A percentile compares a stretch with the other conserved stretches of the same genome.
These are phyloP conservation scores for Hyposmocoma kahamanoa DNA, from an alignment of 1,140 invertebrate species.

Conservation along the genomic window DNA sequence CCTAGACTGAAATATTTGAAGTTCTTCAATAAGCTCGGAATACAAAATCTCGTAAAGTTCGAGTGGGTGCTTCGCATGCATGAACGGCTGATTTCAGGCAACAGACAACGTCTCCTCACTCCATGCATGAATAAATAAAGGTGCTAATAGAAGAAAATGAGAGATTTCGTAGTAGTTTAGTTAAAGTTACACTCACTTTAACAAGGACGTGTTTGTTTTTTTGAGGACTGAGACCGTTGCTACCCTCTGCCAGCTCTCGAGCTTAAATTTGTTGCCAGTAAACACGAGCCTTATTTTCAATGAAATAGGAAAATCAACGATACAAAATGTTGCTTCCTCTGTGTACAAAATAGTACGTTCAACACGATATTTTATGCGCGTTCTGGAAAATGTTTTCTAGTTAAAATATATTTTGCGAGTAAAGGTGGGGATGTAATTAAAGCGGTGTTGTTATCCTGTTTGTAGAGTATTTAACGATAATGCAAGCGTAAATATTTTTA, in stretches of 20 bases:
- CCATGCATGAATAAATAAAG: slow-evolving; percentile 47
- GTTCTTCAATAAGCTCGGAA: not conserved
- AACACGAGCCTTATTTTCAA: not conserved
- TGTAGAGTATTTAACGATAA: slow-evolving; percentile 33
- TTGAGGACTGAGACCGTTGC: slow-evolving; percentile 7
- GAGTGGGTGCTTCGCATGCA: slow-evolving; percentile 15
- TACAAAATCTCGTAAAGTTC: slow-evolving; percentile 12
- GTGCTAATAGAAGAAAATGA: slow-evolving; percentile 38
- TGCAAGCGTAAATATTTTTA: slow-evolving; percentile 31
- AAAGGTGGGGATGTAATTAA: slow-evolving; percentile 35
- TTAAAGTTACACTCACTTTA: slow-evolving; percentile 35
- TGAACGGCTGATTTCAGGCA: slow-evolving; percentile 17
- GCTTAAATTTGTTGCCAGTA: not conserved
- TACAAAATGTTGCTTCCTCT: not conserved
- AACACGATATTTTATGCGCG: too few species aligned
- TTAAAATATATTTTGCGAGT: slow-evolving; percentile 21
- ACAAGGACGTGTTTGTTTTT: too few species aligned
- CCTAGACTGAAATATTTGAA: slow-evolving; percentile 1
- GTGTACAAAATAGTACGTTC: not conserved
- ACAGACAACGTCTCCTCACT: slow-evolving; percentile 13
- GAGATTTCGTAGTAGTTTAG: slow-evolving; percentile 35
- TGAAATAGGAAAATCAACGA: not conserved
- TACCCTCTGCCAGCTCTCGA: not conserved
- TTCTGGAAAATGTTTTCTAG: slow-evolving; percentile 20
- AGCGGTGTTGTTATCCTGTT: slow-evolving; percentile 29